phyloP scores from a whole-genome alignment of 1,140 invertebrate genomes.

The Drusus annulatus region DNA sequence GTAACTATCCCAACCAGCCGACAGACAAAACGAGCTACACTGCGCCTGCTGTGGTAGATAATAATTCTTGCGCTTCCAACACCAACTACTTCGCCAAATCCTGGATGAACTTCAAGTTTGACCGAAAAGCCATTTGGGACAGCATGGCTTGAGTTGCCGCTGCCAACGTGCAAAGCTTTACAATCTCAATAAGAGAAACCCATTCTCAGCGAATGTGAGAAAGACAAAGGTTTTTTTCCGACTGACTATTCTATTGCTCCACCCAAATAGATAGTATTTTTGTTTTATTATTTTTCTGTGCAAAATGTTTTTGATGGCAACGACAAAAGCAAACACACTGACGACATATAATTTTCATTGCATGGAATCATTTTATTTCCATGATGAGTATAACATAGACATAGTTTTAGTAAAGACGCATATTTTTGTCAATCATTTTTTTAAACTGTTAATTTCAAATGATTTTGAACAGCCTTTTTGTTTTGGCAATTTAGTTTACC shows the following conservation, averaged over 20 bases:
- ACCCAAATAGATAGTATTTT: constrained; percentile 3
- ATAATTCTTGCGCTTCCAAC: neutral
- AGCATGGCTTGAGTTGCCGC: constrained; percentile 62
- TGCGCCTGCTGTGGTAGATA: neutral
- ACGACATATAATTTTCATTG: constrained; percentile 26
- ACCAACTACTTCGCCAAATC: constrained; percentile 71
- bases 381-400: too few relatives aligned
- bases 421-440: too few relatives aligned
- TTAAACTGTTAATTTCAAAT: too few relatives aligned
- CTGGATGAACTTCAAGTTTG: constrained; percentile 76
- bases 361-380: constrained; percentile 7
- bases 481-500: too few relatives aligned
- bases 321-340: neutral
- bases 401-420: too few relatives aligned
- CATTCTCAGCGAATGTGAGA: neutral
- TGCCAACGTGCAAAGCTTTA: neutral
- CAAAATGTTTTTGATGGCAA: neutral
- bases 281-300: neutral
- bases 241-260: constrained; percentile 8
- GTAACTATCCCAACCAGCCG: constrained; percentile 39
- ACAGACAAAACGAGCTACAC: constrained; percentile 36
- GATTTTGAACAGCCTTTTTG: too few relatives aligned
- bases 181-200: neutral
- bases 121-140: constrained; percentile 72
- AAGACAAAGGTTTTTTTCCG: neutral